Evolutionary conservation across 2,797 vertebrate species (phyloP), one percentile per base, ranked within the genome.

Genomic region (Anolis apletophallus): DNA sequence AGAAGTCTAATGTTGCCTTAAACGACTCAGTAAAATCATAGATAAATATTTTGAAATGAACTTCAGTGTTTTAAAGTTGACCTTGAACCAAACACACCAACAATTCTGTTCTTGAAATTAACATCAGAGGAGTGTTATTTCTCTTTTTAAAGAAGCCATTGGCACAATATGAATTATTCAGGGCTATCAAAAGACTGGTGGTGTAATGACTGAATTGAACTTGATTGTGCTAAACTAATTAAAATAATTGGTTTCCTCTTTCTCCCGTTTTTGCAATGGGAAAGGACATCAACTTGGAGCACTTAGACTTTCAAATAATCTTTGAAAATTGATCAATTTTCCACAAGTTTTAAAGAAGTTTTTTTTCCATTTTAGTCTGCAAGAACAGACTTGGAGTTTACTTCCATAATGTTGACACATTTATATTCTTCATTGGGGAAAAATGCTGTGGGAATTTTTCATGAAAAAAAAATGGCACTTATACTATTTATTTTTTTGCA

Each of bases 151-250:
- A 46, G 85, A 81, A 72, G 32, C 17, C 0, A 69, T 26, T 71
- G 26, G 0, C 46, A 88, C 86, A 32, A 11, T 13, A 81, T 86
- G 85, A 75, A 54, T n/a, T 84, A 19, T 73, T 32, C 59, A 72
- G 9, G n/a, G 3, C 80, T 77, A 88, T 87, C 77, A 75, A 6
- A 21, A 55, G 72, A 71, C 5, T 88, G 2, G 32, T 23, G 55
- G 69, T 81, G 80, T 79, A 90, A 75, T 67, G 83, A 26, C 57
- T 61, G 23, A 12, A n/a, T 76, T 85, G 86, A 81, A 83, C 0
- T 0, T 89, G n/a, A 89, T 5, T 77, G 90, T 87, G 83, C 76
- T 57, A 88, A 74, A n/a, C 6, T 75, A 84, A 85, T 84, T 59
- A 87, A n/a, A 78, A 14, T 46, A 87, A 73, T 8, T 88, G 84